A percentile compares a stretch with the other conserved stretches of the same genome.
These are phyloP conservation scores for Glaucidium brasilianum DNA, from an alignment of 2,113 vertebrate genomes.

Conservation along the genomic window DNA sequence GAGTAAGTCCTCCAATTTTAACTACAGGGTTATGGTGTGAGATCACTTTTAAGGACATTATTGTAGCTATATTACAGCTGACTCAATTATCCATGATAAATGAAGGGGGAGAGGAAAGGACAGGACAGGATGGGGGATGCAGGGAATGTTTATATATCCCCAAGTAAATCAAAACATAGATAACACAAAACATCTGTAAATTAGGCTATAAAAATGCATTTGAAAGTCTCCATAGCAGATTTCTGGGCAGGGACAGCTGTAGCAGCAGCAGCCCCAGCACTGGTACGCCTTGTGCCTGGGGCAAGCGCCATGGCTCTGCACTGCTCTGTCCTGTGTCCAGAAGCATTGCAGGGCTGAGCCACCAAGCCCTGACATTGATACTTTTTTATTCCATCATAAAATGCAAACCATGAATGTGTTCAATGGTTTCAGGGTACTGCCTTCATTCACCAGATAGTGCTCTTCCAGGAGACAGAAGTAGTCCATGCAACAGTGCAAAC, in stretches of 20 bases:
- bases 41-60: background rate
- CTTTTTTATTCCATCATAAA: background rate
- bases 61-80: background rate
- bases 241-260: background rate
- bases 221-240: background rate
- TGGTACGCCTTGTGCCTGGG: fast-evolving
- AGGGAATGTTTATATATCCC: background rate
- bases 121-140: background rate
- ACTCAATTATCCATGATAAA: background rate
- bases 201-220: background rate
- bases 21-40: background rate
- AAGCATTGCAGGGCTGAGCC: background rate
- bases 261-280: background rate
- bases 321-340: background rate
- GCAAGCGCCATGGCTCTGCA: fast-evolving
- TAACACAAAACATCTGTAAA: background rate
- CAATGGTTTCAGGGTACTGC: background rate
- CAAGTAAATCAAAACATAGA: background rate
- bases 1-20: constrained; percentile 62
- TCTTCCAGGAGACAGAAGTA: background rate
- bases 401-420: background rate
- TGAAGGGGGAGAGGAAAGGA: background rate
- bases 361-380: background rate
- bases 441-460: background rate
- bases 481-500: background rate